phyloP scores from a whole-genome alignment of 2,797 vertebrate species.

The Danio jaintianensis region DNA sequence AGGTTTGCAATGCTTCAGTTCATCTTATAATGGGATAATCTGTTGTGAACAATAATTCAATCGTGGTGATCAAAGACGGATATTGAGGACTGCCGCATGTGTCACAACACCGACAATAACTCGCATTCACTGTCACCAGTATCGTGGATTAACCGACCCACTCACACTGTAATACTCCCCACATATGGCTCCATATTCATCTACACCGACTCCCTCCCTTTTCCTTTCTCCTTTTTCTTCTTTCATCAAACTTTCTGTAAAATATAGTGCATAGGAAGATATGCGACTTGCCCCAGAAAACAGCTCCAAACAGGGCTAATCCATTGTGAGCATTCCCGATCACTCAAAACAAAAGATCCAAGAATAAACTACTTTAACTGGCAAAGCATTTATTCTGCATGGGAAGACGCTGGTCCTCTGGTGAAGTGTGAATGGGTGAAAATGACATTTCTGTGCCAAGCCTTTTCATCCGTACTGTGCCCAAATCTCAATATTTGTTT shows the following conservation, averaged over 20 bases:
- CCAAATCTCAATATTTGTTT: conserved; percentile 51
- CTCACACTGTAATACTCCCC: conserved; percentile 47
- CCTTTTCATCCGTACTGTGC: conserved; percentile 39
- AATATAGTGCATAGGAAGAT: conserved; percentile 50
- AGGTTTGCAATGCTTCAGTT: too few relatives aligned
- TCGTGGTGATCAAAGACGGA: background rate
- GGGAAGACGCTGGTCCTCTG: conserved; percentile 41
- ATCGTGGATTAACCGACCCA: conserved; percentile 51
- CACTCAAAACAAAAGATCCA: conserved; percentile 59
- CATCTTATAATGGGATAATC: background rate
- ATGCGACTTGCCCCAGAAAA: conserved; percentile 61
- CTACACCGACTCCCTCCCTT: conserved; percentile 3
- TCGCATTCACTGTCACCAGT: conserved; percentile 16
- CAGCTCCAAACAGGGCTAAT: conserved; percentile 62
- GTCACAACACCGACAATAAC: conserved; percentile 16
- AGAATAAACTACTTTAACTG: conserved; percentile 55
- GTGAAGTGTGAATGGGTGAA: conserved; percentile 39
- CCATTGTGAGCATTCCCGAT: conserved; percentile 55
- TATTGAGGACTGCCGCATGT: conserved; percentile 7
- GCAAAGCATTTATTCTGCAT: conserved; percentile 51
- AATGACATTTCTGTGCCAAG: conserved; percentile 54
- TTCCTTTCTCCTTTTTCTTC: conserved; percentile 16
- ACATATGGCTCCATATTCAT: conserved; percentile 20
- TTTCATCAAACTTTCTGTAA: conserved; percentile 50
- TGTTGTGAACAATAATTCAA: background rate